Evolutionary conservation across 2,113 vertebrate species (phyloP).

Genomic region (Mastomys coucha): DNA sequence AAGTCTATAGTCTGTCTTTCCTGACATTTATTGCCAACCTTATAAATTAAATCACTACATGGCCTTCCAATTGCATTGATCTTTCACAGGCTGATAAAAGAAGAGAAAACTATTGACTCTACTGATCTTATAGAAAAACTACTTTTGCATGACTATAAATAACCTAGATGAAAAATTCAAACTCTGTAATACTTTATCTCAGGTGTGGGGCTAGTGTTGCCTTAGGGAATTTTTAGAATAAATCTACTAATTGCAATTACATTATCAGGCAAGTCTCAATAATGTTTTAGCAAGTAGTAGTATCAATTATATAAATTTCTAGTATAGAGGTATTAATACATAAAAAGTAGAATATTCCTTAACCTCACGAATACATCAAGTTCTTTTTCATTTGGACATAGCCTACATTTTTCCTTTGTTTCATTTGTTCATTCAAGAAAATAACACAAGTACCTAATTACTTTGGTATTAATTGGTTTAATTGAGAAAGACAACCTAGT

Average conservation of each 20-base stretch:
- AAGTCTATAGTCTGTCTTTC: neutral
- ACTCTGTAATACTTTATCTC: neutral
- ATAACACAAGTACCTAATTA: neutral
- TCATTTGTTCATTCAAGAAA: slow-evolving; percentile 13
- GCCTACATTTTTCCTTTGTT: neutral
- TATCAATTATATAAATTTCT: neutral
- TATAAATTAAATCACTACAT: neutral
- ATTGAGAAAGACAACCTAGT: neutral
- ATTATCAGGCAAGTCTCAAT: neutral
- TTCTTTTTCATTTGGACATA: neutral
- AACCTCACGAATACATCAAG: neutral
- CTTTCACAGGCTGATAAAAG: neutral
- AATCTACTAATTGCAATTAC: neutral
- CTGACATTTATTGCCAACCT: neutral
- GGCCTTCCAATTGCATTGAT: neutral
- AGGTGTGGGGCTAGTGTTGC: neutral
- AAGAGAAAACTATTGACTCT: neutral
- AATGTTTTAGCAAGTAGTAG: neutral
- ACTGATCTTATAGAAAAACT: neutral
- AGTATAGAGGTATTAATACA: neutral
- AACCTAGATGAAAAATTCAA: neutral
- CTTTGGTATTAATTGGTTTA: neutral
- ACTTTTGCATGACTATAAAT: neutral
- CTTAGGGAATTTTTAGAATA: neutral
- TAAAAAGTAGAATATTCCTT: neutral